Evolutionary conservation across 1,140 invertebrate genomes (phyloP), one percentile per base, ranked within the genome.

Genomic region (Steinernema khuongi): DNA sequence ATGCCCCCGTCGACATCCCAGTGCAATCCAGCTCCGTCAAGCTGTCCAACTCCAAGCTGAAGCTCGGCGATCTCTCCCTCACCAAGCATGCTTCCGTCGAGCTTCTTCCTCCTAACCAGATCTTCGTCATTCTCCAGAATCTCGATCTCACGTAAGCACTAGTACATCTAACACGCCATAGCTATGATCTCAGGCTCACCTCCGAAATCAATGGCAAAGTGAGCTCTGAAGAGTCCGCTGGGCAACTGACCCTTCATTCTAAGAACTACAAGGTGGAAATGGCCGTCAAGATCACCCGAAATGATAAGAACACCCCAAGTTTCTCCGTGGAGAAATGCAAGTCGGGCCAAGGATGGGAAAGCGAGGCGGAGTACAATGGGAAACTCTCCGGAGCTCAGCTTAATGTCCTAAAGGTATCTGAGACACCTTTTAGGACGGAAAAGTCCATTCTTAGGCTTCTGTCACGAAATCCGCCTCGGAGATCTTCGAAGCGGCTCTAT

Each of bases 381-480:
- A 30, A 72, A 19, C 44, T 72, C 19, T 18, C 60, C 11, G 44
- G 71, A 67, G 19, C 66, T 22, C 29, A 30, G 2, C 1, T 28
- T n/a, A 26, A 72, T 72, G 66, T 44, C 26, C 43, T 72, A 29
- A 72, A 44, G 29, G 71, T 72, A 72, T 26, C 66, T n/a, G 44
- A 71, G 29, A 22, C 14, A 14, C 44, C 1, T 4, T 18, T 43
- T 66, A 1, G 1, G 4, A 0, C 17, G 14, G 0, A 17, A 1
- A 7, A 31, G n/a, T 41, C 31, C 1, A 1, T 31, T 67, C 71
- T 72, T 31, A 75, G 74, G 44, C 67, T 41, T 60, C 66, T 4
- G 68, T 75, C 22, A 68, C 70, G 7, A 41, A 68, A 2, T 70
- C 71, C 28, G 74, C 69, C 1, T 33, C 71, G 30, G n/a, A 67